Evolutionary conservation across 2,113 vertebrate genomes (phyloP).

Genomic region (Drymodes brunneopygia): DNA sequence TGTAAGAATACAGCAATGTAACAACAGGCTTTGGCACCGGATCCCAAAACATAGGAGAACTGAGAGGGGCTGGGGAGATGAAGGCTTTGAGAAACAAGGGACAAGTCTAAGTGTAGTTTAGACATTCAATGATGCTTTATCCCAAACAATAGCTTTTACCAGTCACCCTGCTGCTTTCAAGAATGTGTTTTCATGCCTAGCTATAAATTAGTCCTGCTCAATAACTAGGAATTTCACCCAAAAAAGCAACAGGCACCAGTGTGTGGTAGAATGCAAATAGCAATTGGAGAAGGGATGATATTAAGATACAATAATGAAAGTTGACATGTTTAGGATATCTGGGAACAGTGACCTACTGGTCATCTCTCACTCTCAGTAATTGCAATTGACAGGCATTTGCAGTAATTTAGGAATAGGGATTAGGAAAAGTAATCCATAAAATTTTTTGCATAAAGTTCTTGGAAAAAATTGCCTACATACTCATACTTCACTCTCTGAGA

Average conservation of each 20-base stretch:
- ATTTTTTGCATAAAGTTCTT: neutral
- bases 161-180: neutral
- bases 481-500: neutral
- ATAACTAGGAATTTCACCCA: neutral
- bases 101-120: neutral
- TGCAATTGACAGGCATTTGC: slow-evolving; percentile 13
- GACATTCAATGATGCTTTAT: neutral
- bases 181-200: neutral
- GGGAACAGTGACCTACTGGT: neutral
- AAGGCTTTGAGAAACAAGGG: neutral
- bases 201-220: neutral
- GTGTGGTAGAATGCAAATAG: neutral
- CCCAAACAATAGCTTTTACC: neutral
- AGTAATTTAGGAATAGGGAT: neutral
- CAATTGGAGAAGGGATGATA: neutral
- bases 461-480: neutral
- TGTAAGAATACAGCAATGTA: neutral
- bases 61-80: neutral
- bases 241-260: neutral
- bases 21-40: neutral
- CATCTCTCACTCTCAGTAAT: neutral
- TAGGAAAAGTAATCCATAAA: neutral
- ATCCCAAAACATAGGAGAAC: neutral
- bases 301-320: slow-evolving; percentile 14
- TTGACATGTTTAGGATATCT: slow-evolving; percentile 25